phyloP scores from a whole-genome alignment of 2,888 invertebrate genomes.

The Drosophila mercatorum region DNA sequence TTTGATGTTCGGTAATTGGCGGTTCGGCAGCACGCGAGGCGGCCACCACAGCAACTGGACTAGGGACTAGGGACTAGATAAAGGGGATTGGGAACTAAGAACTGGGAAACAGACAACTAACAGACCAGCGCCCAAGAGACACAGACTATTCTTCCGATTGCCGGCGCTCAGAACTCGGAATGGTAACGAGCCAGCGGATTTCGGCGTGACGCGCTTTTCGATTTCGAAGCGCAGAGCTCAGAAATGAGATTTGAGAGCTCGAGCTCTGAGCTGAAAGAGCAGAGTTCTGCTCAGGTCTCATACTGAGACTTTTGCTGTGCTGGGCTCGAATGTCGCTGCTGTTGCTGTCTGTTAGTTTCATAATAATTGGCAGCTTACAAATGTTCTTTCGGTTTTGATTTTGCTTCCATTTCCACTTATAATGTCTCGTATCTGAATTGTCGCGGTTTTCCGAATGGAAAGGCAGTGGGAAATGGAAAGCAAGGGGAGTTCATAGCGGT shows the following conservation, averaged over 20 bases:
- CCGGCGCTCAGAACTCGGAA: slow-evolving; percentile 49
- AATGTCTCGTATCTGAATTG: slow-evolving; percentile 36
- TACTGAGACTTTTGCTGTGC: slow-evolving; percentile 26
- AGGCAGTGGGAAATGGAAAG: neutral
- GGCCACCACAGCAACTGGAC: slow-evolving; percentile 42
- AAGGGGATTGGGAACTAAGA: neutral
- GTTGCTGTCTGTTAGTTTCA: slow-evolving; percentile 60
- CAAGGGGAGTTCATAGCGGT: slow-evolving; percentile 55
- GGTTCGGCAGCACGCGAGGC: slow-evolving; percentile 79
- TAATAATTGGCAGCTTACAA: slow-evolving; percentile 78
- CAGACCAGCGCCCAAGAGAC: slow-evolving; percentile 38
- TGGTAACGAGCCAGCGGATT: slow-evolving; percentile 72
- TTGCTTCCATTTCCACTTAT: slow-evolving; percentile 49
- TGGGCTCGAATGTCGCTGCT: slow-evolving; percentile 61
- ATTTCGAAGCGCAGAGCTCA: slow-evolving; percentile 33
- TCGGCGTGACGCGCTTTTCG: slow-evolving; percentile 77
- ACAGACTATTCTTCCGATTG: slow-evolving; percentile 58
- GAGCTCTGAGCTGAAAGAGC: slow-evolving; percentile 1
- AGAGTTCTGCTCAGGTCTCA: neutral
- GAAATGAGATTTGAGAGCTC: slow-evolving; percentile 5
- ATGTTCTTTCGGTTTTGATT: slow-evolving; percentile 74
- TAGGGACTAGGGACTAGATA: slow-evolving; percentile 15
- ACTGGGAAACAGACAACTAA: slow-evolving; percentile 17
- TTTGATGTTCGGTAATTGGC: slow-evolving; percentile 79
- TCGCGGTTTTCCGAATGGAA: slow-evolving; percentile 48